Evolutionary conservation across 2,113 vertebrate genomes (phyloP), one percentile per base, ranked within the genome.

Genomic region (Syngnathus typhle): DNA sequence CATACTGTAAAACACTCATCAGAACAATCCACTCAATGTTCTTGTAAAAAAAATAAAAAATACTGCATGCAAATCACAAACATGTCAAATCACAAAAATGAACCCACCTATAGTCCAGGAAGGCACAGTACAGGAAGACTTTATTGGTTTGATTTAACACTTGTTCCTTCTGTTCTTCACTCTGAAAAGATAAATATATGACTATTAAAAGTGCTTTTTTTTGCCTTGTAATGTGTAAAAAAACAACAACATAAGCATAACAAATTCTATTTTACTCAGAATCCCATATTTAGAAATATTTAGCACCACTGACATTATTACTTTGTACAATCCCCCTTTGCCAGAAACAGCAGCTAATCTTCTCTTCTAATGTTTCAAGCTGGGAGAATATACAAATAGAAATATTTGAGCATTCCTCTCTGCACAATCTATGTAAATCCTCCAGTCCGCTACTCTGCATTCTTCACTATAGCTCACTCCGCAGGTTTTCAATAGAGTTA

Each of bases 31-130:
- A 27, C 15, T 39, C 59, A 75, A 69, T 71, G 23, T 55, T 37
- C 27, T 55, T 18, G 58, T 69, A 32, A 32, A 32, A 32, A 3
- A 23, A 19, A 72, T 46, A 66, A 75, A 65, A 49, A 70, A 52
- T 41, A 36, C 39, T 60, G 59, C 21, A 70, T 71, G 10, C 6
- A 16, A 47, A 47, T 47, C 44, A 47, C 44, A 16, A 32, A 32
- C 27, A 32, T 32, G 27, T 32, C 44, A 7, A 69, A 67, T 67
- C 38, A 49, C 12, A 4, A 64, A 60, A 38, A 67, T 43, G 60
- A 18, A 86, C 88, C 41, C 89, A 99, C 97, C 96, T 97, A 64
- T 96, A 97, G 83, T 99, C 93, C 88, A 99, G 85, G 82, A 96
- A 98, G 23, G 94, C 94, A 0, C 97, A 99, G 87, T 97, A 96